Percentiles rank a stretch among this genome's conserved stretches.
Conservation (phyloP, 2,888 invertebrate genomes). For the Ochlodes sylvanus region DNA sequence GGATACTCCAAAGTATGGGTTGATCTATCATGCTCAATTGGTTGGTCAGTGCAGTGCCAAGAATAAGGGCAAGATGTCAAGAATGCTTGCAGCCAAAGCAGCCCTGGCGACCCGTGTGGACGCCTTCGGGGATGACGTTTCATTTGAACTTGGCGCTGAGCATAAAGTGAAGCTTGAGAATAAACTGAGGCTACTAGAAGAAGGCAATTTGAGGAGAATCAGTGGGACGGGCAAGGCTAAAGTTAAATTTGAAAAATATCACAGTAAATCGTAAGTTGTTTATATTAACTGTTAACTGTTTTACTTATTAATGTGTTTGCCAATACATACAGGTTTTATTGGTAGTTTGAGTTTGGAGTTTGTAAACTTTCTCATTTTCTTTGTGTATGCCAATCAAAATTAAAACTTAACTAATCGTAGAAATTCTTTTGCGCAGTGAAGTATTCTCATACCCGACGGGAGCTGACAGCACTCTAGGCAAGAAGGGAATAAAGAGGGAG, state of each 20-base stretch:
- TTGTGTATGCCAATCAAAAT: too few relatives aligned
- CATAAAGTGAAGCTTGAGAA: slow-evolving; percentile 95
- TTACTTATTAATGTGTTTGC: too few relatives aligned
- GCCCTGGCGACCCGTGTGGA: slow-evolving; percentile 97
- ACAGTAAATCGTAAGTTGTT: slow-evolving; percentile 87
- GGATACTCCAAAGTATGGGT: slow-evolving; percentile 99
- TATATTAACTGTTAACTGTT: background rate
- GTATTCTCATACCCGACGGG: slow-evolving; percentile 91
- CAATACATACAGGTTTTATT: too few relatives aligned
- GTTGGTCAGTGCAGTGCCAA: slow-evolving; percentile 95
- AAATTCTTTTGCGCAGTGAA: slow-evolving; percentile 70
- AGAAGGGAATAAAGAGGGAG: slow-evolving; percentile 83
- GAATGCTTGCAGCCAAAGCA: slow-evolving; percentile 98
- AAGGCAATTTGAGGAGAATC: slow-evolving; percentile 91
- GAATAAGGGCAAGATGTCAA: slow-evolving; percentile 97
- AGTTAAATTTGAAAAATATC: slow-evolving; percentile 97
- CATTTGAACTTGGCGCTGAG: slow-evolving; percentile 93
- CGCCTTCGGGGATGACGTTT: slow-evolving; percentile 96
- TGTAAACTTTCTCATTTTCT: too few relatives aligned
- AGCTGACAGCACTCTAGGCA: slow-evolving; percentile 92
- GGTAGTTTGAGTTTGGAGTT: too few relatives aligned
- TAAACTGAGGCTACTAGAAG: slow-evolving; percentile 91
- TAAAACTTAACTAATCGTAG: background rate
- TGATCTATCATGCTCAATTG: slow-evolving; percentile 98
- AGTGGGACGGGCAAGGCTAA: slow-evolving; percentile 96